Percentiles rank a stretch among this genome's conserved stretches.
Conservation (phyloP, 1,140 invertebrate genomes). For the Hormaphis cornu region DNA sequence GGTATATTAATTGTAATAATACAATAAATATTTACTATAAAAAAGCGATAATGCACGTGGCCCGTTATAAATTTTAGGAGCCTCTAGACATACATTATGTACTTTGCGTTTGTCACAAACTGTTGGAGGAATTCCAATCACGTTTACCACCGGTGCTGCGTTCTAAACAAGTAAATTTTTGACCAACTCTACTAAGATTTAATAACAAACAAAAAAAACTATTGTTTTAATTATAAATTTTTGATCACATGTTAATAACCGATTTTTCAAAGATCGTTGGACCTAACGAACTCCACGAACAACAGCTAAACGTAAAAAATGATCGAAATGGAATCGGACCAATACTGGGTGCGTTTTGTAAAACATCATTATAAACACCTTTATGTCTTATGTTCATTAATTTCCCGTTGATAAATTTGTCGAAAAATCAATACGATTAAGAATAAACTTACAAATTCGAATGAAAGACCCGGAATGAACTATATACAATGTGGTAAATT, state of each 20-base stretch:
- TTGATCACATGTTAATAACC: no score
- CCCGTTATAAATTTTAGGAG: neutral
- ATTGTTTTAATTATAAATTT: no score
- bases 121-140: neutral
- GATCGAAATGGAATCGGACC: neutral
- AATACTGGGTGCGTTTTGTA: neutral
- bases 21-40: no score
- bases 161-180: neutral
- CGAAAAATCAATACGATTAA: neutral
- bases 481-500: no score
- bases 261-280: neutral
- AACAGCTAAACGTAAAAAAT: neutral
- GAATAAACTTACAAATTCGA: no score
- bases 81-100: neutral
- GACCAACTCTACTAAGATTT: no score
- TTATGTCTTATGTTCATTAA: neutral
- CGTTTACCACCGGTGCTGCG: neutral
- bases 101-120: neutral
- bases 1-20: neutral
- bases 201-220: no score
- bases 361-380: neutral
- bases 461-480: no score
- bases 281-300: neutral
- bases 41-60: neutral
- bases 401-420: no score